These are phyloP conservation scores for Saccostrea cuccullata DNA, from an alignment of 1,140 invertebrate species.

Conservation along the genomic window DNA sequence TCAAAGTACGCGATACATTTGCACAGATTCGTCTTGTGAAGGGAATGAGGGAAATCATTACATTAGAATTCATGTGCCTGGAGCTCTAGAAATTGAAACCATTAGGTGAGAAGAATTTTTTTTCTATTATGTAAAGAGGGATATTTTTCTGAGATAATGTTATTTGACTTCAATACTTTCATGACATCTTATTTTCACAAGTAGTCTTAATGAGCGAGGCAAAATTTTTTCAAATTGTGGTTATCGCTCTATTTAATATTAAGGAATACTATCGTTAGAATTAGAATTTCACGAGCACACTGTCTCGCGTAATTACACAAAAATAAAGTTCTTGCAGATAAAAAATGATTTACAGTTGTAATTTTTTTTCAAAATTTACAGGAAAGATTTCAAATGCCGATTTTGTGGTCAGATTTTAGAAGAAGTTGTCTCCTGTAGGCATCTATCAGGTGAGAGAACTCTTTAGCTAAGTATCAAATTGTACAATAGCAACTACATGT, in stretches of 20 bases:
- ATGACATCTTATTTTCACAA: no score
- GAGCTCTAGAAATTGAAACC: slow-evolving; percentile 70
- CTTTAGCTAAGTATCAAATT: neutral
- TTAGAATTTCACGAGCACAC: no score
- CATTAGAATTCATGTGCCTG: slow-evolving; percentile 68
- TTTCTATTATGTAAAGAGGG: no score
- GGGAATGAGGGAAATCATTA: slow-evolving; percentile 68
- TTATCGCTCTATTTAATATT: no score
- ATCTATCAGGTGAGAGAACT: slow-evolving; percentile 60
- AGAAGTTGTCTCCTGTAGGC: slow-evolving; percentile 63
- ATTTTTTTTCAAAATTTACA: slow-evolving; percentile 53
- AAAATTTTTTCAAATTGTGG: no score
- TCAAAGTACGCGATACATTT: slow-evolving; percentile 67
- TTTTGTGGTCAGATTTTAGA: slow-evolving; percentile 57
- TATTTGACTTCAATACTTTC: no score
- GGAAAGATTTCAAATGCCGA: slow-evolving; percentile 66
- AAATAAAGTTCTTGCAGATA: no score
- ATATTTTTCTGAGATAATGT: no score
- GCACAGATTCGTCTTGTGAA: slow-evolving; percentile 63
- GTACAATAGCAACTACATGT: neutral
- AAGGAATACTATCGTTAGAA: no score
- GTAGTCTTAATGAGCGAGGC: no score
- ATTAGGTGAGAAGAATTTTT: slow-evolving; percentile 59
- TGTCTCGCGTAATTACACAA: no score
- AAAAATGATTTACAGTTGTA: no score